Evolutionary conservation across 2,797 vertebrate species (phyloP), one percentile per base, ranked within the genome.

Genomic region (Halcyon chelicuti): DNA sequence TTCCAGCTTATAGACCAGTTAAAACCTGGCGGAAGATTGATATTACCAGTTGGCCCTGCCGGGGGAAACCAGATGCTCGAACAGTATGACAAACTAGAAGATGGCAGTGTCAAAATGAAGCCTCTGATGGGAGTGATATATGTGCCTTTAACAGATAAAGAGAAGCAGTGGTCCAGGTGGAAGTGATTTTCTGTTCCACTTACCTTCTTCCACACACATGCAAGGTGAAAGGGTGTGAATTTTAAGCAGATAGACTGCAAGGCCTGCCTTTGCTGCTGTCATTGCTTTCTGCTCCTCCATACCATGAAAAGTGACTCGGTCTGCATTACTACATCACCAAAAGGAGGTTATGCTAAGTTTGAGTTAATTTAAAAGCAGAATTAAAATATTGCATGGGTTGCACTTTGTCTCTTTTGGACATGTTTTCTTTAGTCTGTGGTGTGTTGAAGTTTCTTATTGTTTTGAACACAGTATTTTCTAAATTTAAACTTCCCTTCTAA

Each of bases 131-230:
- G 99, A 98, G 99, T 99, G 98, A 99, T 99, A 98, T 99, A 99
- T 97, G 99, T 99, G 99, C 99, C 99, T 99, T 99, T 99, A 99
- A 99, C 99, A 99, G 99, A 99, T 98, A 99, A 98, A 99, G 99
- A 99, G 93, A 99, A 99, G 99, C 99, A 99, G 98, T 99, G 99
- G 99, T 99, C 99, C 99, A 99, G 99, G 99, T 99, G 99, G 99
- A 99, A 99, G 99, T 99, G 99, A 99, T 98, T 99, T 99, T 99
- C 98, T 99, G 98, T 99, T 98, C 98, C 98, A 97, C 98, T 98
- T 98, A 98, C 98, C 98, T 98, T 98, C 98, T 97, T 98, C 97
- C 98, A 98, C 98, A 98, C 98, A 99, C 98, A 98, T 89, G 71
- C 98, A 98, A 99, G 99, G 99, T 99, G 99, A 99, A 99, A 98